These are phyloP conservation scores for Champsocephalus esox DNA, from an alignment of 2,797 vertebrate genomes.

Conservation along the genomic window DNA sequence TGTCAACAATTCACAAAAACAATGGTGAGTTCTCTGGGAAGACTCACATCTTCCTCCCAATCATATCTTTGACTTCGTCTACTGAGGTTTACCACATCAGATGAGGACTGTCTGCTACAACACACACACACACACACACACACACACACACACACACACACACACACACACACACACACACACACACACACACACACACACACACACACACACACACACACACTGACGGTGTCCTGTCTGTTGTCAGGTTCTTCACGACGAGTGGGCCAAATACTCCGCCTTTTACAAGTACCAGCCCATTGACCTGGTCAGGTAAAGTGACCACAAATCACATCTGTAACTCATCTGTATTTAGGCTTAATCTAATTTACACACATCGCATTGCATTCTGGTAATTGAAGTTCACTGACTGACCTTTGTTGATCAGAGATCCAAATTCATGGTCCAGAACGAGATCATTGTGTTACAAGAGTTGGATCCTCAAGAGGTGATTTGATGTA, in stretches of 20 bases:
- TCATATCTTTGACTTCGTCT: too few relatives aligned
- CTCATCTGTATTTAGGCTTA: background rate
- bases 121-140: too few relatives aligned
- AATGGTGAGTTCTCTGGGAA: too few relatives aligned
- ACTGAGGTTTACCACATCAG: too few relatives aligned
- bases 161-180: conserved; percentile 40
- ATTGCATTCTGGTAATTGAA: background rate
- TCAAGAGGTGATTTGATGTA: too few relatives aligned
- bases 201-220: conserved; percentile 19
- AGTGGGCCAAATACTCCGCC: conserved; percentile 96
- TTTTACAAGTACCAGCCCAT: conserved; percentile 99
- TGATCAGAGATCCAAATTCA: too few relatives aligned
- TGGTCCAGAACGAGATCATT: too few relatives aligned
- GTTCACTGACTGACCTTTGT: background rate
- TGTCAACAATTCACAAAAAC: too few relatives aligned
- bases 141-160: background rate
- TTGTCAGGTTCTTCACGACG: conserved; percentile 90
- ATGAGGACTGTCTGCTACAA: too few relatives aligned
- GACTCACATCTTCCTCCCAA: too few relatives aligned
- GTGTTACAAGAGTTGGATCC: too few relatives aligned
- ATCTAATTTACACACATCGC: background rate
- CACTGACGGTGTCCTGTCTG: conserved; percentile 35
- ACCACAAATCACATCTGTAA: background rate
- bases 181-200: too few relatives aligned
- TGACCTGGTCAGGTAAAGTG: conserved; percentile 93